Percentiles rank a stretch among this genome's conserved stretches.
phyloP scores from a whole-genome alignment of 1,140 invertebrate species.

The Polypedilum vanderplanki region DNA sequence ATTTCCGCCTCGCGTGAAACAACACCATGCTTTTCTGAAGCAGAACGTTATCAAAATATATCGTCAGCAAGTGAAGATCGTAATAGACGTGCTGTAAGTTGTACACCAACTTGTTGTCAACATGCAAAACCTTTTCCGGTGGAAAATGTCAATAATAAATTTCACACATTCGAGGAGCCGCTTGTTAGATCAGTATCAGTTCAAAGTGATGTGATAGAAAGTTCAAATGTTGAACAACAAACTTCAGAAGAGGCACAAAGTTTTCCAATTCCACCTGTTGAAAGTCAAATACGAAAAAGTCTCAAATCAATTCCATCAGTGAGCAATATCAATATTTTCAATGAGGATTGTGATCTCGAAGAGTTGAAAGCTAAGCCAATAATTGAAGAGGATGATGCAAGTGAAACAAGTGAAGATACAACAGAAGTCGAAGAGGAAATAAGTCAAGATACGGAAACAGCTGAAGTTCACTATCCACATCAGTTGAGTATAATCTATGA shows the following conservation, averaged over 20 bases:
- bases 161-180: neutral
- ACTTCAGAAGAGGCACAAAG: neutral
- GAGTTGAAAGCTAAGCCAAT: constrained; percentile 37
- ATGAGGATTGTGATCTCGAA: constrained; percentile 38
- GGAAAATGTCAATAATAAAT: neutral
- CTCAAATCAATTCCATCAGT: constrained; percentile 24
- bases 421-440: constrained; percentile 34
- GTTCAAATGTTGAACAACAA: neutral
- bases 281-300: neutral
- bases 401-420: constrained; percentile 40
- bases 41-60: neutral
- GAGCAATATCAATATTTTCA: constrained; percentile 30
- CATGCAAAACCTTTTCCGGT: neutral
- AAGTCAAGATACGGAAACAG: constrained; percentile 16
- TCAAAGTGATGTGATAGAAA: neutral
- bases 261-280: neutral
- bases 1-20: constrained; percentile 11
- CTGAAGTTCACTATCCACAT: constrained; percentile 39
- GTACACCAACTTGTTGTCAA: constrained; percentile 16
- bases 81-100: neutral
- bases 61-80: neutral
- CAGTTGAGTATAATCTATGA: constrained; percentile 52
- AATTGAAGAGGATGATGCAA: constrained; percentile 40
- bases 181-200: neutral
- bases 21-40: neutral